These are phyloP conservation scores for Heterodera schachtii DNA, from an alignment of 1,140 invertebrate species.

Conservation along the genomic window DNA sequence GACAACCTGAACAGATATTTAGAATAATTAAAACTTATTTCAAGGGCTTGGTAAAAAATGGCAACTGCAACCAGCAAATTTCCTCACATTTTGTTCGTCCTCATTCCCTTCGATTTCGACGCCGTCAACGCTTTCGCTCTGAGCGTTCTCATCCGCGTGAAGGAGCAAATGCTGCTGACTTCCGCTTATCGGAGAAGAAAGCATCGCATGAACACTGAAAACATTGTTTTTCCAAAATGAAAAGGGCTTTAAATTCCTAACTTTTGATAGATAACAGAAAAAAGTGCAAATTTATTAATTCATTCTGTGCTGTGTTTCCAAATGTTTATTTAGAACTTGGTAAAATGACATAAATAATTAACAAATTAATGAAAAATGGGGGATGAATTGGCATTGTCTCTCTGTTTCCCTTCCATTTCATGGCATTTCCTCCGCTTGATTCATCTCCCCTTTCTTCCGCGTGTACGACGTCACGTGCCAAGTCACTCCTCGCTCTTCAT, in stretches of 20 bases:
- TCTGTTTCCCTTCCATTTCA: too few relatives aligned
- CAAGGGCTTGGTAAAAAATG: neutral
- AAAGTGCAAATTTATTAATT: too few relatives aligned
- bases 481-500: slow-evolving; percentile 32
- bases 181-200: neutral
- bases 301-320: too few relatives aligned
- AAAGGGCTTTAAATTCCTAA: too few relatives aligned
- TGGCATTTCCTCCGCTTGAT: too few relatives aligned
- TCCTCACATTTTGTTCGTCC: neutral
- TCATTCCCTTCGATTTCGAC: neutral
- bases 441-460: neutral
- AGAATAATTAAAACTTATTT: too few relatives aligned
- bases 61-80: neutral
- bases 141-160: neutral
- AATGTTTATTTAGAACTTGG: too few relatives aligned
- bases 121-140: neutral
- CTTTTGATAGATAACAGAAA: too few relatives aligned
- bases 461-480: slow-evolving; percentile 40
- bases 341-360: too few relatives aligned
- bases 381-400: too few relatives aligned
- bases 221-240: too few relatives aligned
- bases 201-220: neutral
- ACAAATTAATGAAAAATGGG: neutral
- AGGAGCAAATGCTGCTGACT: neutral
- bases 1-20: neutral